These are phyloP conservation scores for Gryon sp. DNA, from an alignment of 1,140 invertebrate species.

Conservation along the genomic window DNA sequence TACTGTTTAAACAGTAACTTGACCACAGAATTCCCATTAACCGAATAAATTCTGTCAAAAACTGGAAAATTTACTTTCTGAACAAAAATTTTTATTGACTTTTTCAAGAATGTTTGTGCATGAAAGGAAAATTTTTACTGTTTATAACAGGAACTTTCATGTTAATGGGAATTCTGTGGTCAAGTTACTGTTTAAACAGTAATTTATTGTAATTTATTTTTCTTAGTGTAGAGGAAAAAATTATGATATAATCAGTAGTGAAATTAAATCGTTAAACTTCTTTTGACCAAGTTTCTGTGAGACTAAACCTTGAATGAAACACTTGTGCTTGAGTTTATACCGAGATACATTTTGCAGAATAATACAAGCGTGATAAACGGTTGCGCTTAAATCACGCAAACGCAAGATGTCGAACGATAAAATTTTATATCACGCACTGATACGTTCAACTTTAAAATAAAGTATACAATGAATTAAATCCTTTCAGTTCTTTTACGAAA, in stretches of 20 bases:
- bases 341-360: slow-evolving; percentile 3
- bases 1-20: too few relatives aligned
- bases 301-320: not conserved
- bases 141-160: too few relatives aligned
- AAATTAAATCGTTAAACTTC: slow-evolving; percentile 10
- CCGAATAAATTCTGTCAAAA: too few relatives aligned
- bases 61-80: too few relatives aligned
- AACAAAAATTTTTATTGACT: too few relatives aligned
- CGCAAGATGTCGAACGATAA: not conserved
- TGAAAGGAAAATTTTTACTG: too few relatives aligned
- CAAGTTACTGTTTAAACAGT: too few relatives aligned
- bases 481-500: slow-evolving; percentile 8
- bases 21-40: too few relatives aligned
- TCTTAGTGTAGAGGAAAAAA: too few relatives aligned
- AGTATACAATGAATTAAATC: slow-evolving; percentile 28
- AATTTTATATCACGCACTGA: slow-evolving; percentile 16
- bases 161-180: too few relatives aligned
- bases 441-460: slow-evolving; percentile 15
- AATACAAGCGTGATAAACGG: slow-evolving; percentile 3
- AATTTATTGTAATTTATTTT: too few relatives aligned
- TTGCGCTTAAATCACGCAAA: slow-evolving; percentile 3
- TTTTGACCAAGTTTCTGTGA: not conserved
- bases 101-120: too few relatives aligned
- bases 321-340: not conserved
- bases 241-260: not conserved